These are phyloP conservation scores for Podarcis siculus DNA, from an alignment of 2,797 vertebrate species.

Conservation along the genomic window DNA sequence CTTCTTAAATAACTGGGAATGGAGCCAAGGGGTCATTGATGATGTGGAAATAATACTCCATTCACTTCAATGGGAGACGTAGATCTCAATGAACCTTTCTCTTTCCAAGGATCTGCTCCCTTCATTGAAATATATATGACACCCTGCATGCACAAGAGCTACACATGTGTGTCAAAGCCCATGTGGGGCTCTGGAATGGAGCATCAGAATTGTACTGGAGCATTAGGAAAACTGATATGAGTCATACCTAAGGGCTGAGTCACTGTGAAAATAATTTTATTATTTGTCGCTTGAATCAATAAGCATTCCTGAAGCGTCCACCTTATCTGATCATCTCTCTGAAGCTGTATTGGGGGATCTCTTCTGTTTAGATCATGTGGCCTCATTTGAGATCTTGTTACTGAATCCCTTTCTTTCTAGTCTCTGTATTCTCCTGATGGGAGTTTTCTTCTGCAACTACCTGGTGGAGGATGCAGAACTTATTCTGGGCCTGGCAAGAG, in stretches of 20 bases:
- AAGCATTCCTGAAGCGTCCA: not conserved
- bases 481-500: rapidly evolving
- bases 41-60: not conserved
- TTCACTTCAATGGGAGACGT: not conserved
- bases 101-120: not conserved
- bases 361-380: conserved; percentile 48
- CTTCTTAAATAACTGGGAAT: not conserved
- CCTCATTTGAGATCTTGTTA: conserved; percentile 40
- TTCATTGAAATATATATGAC: not conserved
- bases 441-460: conserved; percentile 2
- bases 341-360: not conserved
- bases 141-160: not conserved
- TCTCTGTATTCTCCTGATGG: not conserved
- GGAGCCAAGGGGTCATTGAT: not conserved
- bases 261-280: not conserved
- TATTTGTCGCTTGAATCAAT: conserved; percentile 30
- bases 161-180: not conserved
- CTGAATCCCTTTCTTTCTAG: not conserved
- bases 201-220: not conserved
- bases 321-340: not conserved
- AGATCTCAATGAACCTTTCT: not conserved
- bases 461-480: conserved; percentile 9
- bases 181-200: not conserved
- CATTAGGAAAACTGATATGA: not conserved
- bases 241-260: not conserved